Percentiles rank a stretch among this genome's conserved stretches.
Evolutionary conservation across 2,888 invertebrate species (phyloP).

Genomic region (Celastrina argiolus): DNA sequence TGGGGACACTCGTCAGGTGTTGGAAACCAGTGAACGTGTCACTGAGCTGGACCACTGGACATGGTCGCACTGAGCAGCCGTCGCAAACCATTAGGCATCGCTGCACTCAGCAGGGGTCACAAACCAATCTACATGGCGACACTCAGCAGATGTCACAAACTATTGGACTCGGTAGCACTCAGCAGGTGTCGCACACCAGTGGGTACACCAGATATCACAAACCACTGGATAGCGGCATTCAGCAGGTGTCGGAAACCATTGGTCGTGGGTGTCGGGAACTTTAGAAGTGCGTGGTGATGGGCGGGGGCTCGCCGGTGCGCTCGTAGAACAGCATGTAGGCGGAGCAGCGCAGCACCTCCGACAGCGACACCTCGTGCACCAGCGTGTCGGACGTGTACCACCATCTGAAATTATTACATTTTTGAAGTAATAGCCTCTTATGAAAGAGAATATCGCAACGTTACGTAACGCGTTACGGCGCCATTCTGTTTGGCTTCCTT

Average conservation of each 20-base stretch:
- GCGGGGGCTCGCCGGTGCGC: constrained; percentile 47
- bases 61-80: too few species aligned
- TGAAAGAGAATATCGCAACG: too few species aligned
- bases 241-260: not conserved
- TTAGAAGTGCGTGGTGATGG: constrained; percentile 38
- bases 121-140: not conserved
- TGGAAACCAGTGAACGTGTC: too few species aligned
- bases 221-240: not conserved
- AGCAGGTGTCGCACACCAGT: not conserved
- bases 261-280: not conserved
- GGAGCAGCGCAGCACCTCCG: constrained; percentile 89
- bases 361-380: constrained; percentile 87
- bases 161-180: not conserved
- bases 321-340: constrained; percentile 98
- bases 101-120: not conserved
- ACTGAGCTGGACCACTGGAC: too few species aligned
- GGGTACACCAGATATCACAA: not conserved
- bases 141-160: not conserved
- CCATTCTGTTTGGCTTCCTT: too few species aligned
- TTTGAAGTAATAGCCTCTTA: not conserved
- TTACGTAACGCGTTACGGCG: too few species aligned
- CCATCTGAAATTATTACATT: constrained; percentile 78
- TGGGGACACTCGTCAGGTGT: not conserved
- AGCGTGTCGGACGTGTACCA: constrained; percentile 91
- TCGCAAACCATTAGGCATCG: too few species aligned